Percentiles rank a stretch among this genome's conserved stretches.
Evolutionary conservation across 2,797 vertebrate species (phyloP).

Genomic region (Gobio occitaniae): DNA sequence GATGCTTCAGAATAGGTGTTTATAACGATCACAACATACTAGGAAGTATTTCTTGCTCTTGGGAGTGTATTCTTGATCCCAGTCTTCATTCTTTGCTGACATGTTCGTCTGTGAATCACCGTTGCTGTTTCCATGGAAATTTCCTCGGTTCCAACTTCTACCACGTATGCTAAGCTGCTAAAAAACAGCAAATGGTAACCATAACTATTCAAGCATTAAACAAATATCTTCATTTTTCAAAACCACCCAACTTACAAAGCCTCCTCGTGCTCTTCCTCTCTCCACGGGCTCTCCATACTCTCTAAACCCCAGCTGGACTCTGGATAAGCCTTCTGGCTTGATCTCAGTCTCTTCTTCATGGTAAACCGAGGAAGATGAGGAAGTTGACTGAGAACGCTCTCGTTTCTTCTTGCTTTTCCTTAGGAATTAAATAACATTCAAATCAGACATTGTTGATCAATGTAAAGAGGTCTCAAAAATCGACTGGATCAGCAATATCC

Average conservation of each 20-base stretch:
- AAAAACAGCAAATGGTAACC: constrained; percentile 43
- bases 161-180: constrained; percentile 90
- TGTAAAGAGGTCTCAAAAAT: not conserved
- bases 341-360: constrained; percentile 80
- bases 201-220: constrained; percentile 12
- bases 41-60: constrained; percentile 96
- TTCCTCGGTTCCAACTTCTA: constrained; percentile 90
- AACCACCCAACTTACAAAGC: constrained; percentile 85
- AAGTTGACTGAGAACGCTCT: constrained; percentile 88
- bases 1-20: not conserved
- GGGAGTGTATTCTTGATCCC: constrained; percentile 92
- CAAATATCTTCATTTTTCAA: not conserved
- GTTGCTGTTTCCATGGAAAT: constrained; percentile 83
- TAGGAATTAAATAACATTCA: constrained; percentile 51
- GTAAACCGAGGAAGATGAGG: constrained; percentile 86
- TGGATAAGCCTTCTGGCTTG: constrained; percentile 84
- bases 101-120: constrained; percentile 69
- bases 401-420: constrained; percentile 90
- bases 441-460: not conserved
- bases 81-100: constrained; percentile 85
- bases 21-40: constrained; percentile 77
- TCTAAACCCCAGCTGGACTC: constrained; percentile 79
- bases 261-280: constrained; percentile 81
- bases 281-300: constrained; percentile 82
- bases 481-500: not conserved